Percentiles rank a stretch among this genome's conserved stretches.
phyloP scores from a whole-genome alignment of 92 coral and sea anemone species.

The Epizoanthus rinbou region DNA sequence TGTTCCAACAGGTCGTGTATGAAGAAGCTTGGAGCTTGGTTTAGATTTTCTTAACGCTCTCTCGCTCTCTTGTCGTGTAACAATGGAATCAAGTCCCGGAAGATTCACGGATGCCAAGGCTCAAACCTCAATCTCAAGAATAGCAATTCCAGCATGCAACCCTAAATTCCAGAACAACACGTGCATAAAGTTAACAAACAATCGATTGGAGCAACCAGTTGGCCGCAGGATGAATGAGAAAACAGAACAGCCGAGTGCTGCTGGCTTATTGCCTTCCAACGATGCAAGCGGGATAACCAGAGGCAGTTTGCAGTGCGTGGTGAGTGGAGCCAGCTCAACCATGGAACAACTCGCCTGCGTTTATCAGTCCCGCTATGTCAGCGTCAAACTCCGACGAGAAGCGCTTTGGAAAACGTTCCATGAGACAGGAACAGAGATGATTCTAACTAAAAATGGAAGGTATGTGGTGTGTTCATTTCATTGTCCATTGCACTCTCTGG shows the following conservation, averaged over 20 bases:
- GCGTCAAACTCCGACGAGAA: slow-evolving; percentile 67
- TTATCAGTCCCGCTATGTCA: slow-evolving; percentile 49
- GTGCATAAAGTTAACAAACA: slow-evolving; percentile 39
- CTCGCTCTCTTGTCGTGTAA: not conserved
- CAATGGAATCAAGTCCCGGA: slow-evolving; percentile 20
- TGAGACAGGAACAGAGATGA: slow-evolving; percentile 85
- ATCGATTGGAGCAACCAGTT: slow-evolving; percentile 17
- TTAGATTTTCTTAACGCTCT: not conserved
- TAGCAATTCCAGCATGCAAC: slow-evolving; percentile 31
- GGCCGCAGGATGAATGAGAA: slow-evolving; percentile 27
- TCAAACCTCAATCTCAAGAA: slow-evolving; percentile 15
- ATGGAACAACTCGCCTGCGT: slow-evolving; percentile 44
- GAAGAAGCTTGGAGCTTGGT: not conserved
- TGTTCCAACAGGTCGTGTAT: not conserved
- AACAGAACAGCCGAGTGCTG: slow-evolving; percentile 39
- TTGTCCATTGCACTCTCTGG: slow-evolving; percentile 1
- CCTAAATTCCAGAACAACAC: slow-evolving; percentile 36
- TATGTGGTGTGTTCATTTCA: slow-evolving; percentile 45
- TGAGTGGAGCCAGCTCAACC: not conserved
- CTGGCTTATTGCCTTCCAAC: slow-evolving; percentile 8
- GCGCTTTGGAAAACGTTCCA: slow-evolving; percentile 79
- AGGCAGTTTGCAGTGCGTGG: not conserved
- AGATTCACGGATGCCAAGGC: slow-evolving; percentile 15
- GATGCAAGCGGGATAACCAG: slow-evolving; percentile 1
- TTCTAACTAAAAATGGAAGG: slow-evolving; percentile 92